Base-by-base conservation (phyloP, 2,113 vertebrate species). In the Stigmatopora argus region DNA sequence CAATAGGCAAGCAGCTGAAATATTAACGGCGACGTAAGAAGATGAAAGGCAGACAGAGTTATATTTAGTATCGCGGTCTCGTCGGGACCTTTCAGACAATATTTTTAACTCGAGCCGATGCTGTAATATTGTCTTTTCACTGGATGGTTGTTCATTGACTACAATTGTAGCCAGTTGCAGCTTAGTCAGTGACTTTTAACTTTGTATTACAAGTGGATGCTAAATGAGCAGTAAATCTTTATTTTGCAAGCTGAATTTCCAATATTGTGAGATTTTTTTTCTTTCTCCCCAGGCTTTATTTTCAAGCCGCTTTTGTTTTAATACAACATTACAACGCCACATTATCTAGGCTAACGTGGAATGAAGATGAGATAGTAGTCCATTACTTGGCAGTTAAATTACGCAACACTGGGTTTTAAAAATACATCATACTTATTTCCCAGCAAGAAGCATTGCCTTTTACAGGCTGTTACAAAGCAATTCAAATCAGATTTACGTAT, bases 301-400 rank as follows among this genome's bases (percentile, higher is more conserved):
- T 58, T 38, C 11, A 41, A 15, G 31, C 1, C n/a, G 34, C 34
- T 58, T 58, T 58, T 38, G 21, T 58, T 58, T 58, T 17, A 38
- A 11, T 35, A 10, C 34, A 58, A n/a, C n/a, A n/a, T n/a, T n/a
- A n/a, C n/a, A n/a, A 57, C 26, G 3, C 38, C 15, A n/a, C 31
- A 66, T 65, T 56, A 70, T 63, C 44, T 69, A 65, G 62, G 23
- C 44, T 66, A 7, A 63, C 85, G 47, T 64, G 78, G 81, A 78
- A 73, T 71, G 71, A 67, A 55, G 48, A 75, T 35, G 57, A 64
- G 78, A 78, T 75, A 56, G 63, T 74, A 83, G 79, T 78, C 78
- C 75, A 77, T 85, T 85, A 84, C 69, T 69, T 38, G 49, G 21
- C 5, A 13, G 66, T 74, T 80, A 82, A 85, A 86, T 84, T 85